phyloP scores from a whole-genome alignment of 2,888 invertebrate genomes.

The Thymelicus acteon region DNA sequence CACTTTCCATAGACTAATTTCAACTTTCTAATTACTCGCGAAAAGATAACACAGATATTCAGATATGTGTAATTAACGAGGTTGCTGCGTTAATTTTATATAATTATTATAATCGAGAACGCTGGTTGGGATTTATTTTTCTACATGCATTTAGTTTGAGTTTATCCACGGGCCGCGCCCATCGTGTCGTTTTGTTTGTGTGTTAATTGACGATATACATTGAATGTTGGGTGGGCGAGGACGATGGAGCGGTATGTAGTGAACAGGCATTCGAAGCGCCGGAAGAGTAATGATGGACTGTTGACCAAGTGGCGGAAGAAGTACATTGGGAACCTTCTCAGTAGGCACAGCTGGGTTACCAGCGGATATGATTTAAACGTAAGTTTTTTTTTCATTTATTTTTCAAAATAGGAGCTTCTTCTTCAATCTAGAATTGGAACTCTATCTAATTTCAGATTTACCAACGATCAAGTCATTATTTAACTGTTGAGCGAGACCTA shows the following conservation, averaged over 20 bases:
- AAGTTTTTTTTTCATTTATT: constrained; percentile 55
- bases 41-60: constrained; percentile 49
- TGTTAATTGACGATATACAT: constrained; percentile 47
- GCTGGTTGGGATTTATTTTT: constrained; percentile 61
- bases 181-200: constrained; percentile 59
- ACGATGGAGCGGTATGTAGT: constrained; percentile 74
- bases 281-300: constrained; percentile 67
- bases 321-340: constrained; percentile 63
- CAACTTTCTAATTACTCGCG: constrained; percentile 59
- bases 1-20: constrained; percentile 44
- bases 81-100: constrained; percentile 71
- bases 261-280: constrained; percentile 70
- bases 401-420: too few relatives aligned
- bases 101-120: constrained; percentile 63
- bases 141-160: constrained; percentile 62
- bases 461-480: too few relatives aligned
- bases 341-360: constrained; percentile 67
- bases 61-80: constrained; percentile 67
- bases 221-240: constrained; percentile 51
- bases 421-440: too few relatives aligned
- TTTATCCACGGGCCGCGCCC: constrained; percentile 57
- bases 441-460: too few relatives aligned
- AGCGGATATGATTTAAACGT: constrained; percentile 76
- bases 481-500: too few relatives aligned
- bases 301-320: constrained; percentile 71